Conservation (phyloP, 1,140 invertebrate genomes). For the Trachymyrmex cornetzi region DNA sequence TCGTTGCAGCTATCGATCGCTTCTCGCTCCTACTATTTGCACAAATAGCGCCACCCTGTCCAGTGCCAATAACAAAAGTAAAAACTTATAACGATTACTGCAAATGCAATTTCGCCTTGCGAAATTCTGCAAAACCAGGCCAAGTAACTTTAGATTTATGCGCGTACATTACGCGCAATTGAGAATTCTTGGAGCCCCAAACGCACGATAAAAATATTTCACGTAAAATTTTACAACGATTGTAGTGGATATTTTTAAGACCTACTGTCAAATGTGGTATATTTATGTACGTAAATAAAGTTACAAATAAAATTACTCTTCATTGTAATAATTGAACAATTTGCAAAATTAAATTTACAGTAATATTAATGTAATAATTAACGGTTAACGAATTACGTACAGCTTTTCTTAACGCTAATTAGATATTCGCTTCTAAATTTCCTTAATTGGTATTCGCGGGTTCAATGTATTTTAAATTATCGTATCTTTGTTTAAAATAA, state of each 20-base stretch:
- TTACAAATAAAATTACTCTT: too few species aligned
- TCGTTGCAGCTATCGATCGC: constrained; percentile 4
- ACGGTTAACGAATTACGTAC: too few species aligned
- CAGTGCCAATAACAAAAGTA: neutral
- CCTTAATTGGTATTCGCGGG: too few species aligned
- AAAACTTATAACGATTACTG: constrained; percentile 19
- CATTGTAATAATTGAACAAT: too few species aligned
- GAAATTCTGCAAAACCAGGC: too few species aligned
- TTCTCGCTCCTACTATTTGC: too few species aligned
- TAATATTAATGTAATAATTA: too few species aligned
- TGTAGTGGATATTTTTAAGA: neutral
- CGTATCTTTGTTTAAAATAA: too few species aligned
- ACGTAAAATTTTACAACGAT: neutral
- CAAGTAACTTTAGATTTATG: constrained; percentile 24
- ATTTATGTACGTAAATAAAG: neutral
- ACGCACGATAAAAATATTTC: too few species aligned
- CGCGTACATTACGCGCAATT: neutral
- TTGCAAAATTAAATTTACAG: neutral
- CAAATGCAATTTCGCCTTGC: neutral
- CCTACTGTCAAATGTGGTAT: neutral
- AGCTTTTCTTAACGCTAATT: too few species aligned
- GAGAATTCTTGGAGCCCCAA: neutral
- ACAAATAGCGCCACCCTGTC: neutral
- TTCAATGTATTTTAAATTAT: too few species aligned
- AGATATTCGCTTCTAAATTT: too few species aligned